A percentile compares a stretch with the other conserved stretches of the same genome.
These are phyloP conservation scores for Neuroscelio doddi DNA, from an alignment of 2,888 invertebrate genomes.

Conservation along the genomic window DNA sequence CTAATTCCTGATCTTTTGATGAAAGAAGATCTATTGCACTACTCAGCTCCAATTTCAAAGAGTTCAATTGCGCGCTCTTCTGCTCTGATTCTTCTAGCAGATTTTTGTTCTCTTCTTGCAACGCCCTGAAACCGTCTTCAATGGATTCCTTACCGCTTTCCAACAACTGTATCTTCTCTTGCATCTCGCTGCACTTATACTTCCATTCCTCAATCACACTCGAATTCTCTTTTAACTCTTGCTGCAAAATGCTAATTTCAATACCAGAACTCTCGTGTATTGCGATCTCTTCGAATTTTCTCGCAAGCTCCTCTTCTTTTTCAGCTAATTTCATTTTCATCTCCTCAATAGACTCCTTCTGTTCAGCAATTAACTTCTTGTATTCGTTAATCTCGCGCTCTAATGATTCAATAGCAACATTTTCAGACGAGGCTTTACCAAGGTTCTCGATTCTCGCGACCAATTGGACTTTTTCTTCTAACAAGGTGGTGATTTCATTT, in stretches of 20 bases:
- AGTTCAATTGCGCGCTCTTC: conserved; percentile 49
- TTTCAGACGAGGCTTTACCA: conserved; percentile 72
- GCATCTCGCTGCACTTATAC: conserved; percentile 59
- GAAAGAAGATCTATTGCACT: conserved; percentile 61
- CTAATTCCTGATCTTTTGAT: conserved; percentile 57
- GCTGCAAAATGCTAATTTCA: conserved; percentile 51
- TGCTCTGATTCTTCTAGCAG: conserved; percentile 51
- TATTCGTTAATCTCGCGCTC: conserved; percentile 71
- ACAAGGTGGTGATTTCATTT: conserved; percentile 74
- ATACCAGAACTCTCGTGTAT: conserved; percentile 47
- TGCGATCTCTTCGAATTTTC: conserved; percentile 51
- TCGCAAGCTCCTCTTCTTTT: conserved; percentile 61
- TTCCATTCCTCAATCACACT: conserved; percentile 62
- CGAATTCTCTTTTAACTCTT: conserved; percentile 58
- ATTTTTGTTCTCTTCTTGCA: conserved; percentile 72
- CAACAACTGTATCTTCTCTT: conserved; percentile 57
- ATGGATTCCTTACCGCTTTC: conserved; percentile 73
- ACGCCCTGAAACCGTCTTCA: conserved; percentile 72
- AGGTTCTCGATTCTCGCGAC: conserved; percentile 71
- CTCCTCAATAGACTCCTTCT: conserved; percentile 75
- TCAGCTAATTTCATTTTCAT: conserved; percentile 76
- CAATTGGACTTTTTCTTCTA: conserved; percentile 65
- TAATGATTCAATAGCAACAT: conserved; percentile 51
- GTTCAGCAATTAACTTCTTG: conserved; percentile 76
- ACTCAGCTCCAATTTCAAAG: conserved; percentile 72